Conservation (phyloP, 2,113 vertebrate genomes). For the Pyrgilauda ruficollis region DNA sequence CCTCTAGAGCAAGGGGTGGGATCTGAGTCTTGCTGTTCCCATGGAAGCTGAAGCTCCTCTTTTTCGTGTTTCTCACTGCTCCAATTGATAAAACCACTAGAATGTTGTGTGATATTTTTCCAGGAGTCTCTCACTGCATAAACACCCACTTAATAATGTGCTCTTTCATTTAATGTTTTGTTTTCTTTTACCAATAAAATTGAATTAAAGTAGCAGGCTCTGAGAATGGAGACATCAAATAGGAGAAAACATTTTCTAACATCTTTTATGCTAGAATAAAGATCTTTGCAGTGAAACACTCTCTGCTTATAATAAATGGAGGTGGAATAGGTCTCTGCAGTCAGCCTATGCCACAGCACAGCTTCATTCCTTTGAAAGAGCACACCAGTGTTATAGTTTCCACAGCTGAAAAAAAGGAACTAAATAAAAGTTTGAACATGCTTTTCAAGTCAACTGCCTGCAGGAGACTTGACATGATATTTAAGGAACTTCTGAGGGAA, state of each 20-base stretch:
- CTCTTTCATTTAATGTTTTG: not conserved
- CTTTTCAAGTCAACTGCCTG: not conserved
- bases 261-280: not conserved
- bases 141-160: not conserved
- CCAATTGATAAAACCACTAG: not conserved
- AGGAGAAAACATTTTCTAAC: not conserved
- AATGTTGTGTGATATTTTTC: rapidly evolving
- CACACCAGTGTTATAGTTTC: not conserved
- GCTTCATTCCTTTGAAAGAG: not conserved
- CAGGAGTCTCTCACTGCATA: not conserved
- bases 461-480: not conserved
- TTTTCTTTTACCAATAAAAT: not conserved
- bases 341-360: not conserved
- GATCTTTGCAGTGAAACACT: not conserved
- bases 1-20: not conserved
- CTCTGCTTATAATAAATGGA: not conserved
- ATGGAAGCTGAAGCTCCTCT: not conserved
- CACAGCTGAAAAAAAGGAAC: not conserved
- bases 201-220: not conserved
- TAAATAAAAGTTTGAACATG: not conserved
- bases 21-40: not conserved
- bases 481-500: not conserved
- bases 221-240: not conserved
- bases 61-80: not conserved
- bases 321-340: not conserved